A percentile compares a stretch with the other conserved stretches of the same genome.
Evolutionary conservation across 2,113 vertebrate species (phyloP).

Genomic region (Bucco capensis): DNA sequence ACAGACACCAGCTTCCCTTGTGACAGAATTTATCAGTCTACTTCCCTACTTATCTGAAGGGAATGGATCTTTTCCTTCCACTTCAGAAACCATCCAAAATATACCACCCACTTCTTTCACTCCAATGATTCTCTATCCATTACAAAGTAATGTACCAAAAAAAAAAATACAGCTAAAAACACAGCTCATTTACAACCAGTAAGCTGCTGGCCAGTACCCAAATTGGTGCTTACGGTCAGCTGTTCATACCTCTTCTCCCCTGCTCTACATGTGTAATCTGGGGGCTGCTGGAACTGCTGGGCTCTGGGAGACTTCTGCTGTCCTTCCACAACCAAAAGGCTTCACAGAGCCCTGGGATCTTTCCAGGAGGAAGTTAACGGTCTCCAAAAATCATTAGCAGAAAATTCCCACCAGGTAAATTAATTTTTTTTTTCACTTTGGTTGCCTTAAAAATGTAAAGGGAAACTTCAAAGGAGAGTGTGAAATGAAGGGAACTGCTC

Average conservation of each 20-base stretch:
- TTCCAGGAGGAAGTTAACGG: neutral
- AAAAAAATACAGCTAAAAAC: neutral
- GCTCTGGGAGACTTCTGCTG: neutral
- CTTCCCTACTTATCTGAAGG: constrained; percentile 27
- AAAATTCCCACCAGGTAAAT: neutral
- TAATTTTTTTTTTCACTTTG: too few species aligned
- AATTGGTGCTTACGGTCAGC: neutral
- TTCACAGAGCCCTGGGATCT: fast-evolving
- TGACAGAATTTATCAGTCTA: constrained; percentile 40
- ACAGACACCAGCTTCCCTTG: neutral
- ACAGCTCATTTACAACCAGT: neutral
- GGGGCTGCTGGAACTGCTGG: neutral
- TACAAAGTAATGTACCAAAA: neutral
- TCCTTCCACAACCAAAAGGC: neutral
- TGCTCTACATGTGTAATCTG: neutral
- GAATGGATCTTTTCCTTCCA: constrained; percentile 38
- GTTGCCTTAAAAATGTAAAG: fast-evolving
- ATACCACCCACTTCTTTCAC: neutral
- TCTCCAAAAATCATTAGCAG: neutral
- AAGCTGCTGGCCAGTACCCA: neutral
- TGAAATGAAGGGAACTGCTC: neutral
- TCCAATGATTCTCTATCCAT: neutral
- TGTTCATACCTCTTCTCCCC: neutral
- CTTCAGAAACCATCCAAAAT: constrained; percentile 1
- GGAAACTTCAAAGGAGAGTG: neutral